Evolutionary conservation across 2,797 vertebrate species (phyloP), one percentile per base, ranked within the genome.

Genomic region (Oreonectes daqikongensis): DNA sequence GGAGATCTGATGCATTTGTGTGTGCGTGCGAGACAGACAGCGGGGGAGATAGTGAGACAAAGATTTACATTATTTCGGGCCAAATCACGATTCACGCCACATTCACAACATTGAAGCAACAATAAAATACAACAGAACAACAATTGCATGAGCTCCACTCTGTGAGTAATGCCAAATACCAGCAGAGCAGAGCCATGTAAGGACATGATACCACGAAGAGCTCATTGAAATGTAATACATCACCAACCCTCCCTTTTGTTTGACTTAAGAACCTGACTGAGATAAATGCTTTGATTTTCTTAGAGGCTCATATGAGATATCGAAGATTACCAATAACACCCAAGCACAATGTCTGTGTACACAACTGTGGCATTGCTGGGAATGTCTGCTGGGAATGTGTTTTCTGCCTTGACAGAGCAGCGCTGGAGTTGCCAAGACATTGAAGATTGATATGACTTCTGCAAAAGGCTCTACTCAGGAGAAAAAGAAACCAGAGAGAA

Each of bases 111-210:
- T 44, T 66, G 71, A 67, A 9, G 52, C 42, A 52, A 30, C 18
- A 17, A 20, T 2, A 18, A 5, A 32, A 52, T 17, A 59, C 18
- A 26, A 63, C 15, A 35, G 55, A 55, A 26, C 3, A 55, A 14
- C n/a, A 15, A 28, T 6, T 24, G 30, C 14, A 53, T 26, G 26
- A 63, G 52, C 60, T 40, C 30, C 20, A 17, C 30, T 42, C 50
- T 75, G 35, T 15, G 12, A 59, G 72, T 3, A 14, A 22, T n/a
- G 60, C 32, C 57, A 17, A 75, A 59, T 46, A 55, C 57, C 65
- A 52, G 35, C 59, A 75, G 35, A 28, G 35, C 61, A 60, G 14
- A 61, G 24, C 78, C 78, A 72, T 80, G 30, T 80, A 80, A 64
- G 79, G 79, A 55, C 60, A 71, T 42, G 68, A 32, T 35, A 48